Conservation (phyloP, 2,888 invertebrate genomes). For the Catocala sponsa region DNA sequence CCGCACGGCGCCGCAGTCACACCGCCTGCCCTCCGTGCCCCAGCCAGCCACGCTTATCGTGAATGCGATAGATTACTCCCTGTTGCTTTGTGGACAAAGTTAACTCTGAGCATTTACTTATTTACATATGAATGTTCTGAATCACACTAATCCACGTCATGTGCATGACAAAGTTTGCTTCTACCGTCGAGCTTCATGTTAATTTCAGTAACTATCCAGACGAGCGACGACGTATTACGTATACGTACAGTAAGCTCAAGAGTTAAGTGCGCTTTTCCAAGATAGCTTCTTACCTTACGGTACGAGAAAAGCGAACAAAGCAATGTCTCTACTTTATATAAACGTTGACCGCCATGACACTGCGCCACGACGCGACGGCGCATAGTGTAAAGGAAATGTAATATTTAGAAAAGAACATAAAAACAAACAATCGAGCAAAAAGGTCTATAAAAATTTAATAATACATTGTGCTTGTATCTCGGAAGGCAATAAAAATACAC, state of each 20-base stretch:
- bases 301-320: neutral
- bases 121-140: slow-evolving; percentile 41
- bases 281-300: neutral
- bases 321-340: slow-evolving; percentile 5
- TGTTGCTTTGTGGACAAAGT: slow-evolving; percentile 22
- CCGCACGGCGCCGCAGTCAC: slow-evolving; percentile 13
- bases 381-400: slow-evolving; percentile 29
- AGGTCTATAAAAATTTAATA: slow-evolving; percentile 50
- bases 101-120: slow-evolving; percentile 22
- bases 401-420: slow-evolving; percentile 46
- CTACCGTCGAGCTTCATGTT: slow-evolving; percentile 19
- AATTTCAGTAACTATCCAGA: slow-evolving; percentile 26
- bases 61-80: slow-evolving; percentile 36
- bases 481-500: slow-evolving; percentile 42
- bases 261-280: slow-evolving; percentile 4
- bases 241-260: slow-evolving; percentile 3
- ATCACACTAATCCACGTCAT: slow-evolving; percentile 30
- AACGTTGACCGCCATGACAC: slow-evolving; percentile 17
- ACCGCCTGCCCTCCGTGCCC: slow-evolving; percentile 25
- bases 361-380: neutral
- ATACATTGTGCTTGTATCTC: slow-evolving; percentile 47
- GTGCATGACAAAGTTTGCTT: slow-evolving; percentile 27
- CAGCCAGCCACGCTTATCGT: slow-evolving; percentile 32
- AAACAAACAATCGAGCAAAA: slow-evolving; percentile 51
- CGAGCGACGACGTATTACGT: neutral